phyloP scores from a whole-genome alignment of 2,888 invertebrate species.

The Stenoptilia bipunctidactyla region DNA sequence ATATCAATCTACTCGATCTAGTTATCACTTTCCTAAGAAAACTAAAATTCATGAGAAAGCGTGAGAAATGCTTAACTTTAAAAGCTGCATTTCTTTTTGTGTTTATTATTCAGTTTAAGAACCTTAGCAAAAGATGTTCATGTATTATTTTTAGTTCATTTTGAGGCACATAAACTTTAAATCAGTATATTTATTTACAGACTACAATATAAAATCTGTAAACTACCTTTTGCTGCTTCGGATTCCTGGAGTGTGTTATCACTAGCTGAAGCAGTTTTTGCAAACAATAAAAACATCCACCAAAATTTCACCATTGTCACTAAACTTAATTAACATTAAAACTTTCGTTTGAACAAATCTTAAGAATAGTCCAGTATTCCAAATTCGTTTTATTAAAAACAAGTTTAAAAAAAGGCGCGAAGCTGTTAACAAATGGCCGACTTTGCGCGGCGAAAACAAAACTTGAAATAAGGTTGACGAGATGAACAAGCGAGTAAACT shows the following conservation, averaged over 20 bases:
- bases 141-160: no score
- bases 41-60: no score
- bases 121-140: no score
- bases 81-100: no score
- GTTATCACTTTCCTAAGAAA: no score
- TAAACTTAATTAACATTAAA: conserved; percentile 47
- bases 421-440: conserved; percentile 22
- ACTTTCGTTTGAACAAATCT: conserved; percentile 21
- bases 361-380: conserved; percentile 2
- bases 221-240: conserved; percentile 53
- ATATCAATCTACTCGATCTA: no score
- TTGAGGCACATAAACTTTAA: no score
- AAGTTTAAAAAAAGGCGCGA: conserved; percentile 3
- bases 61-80: no score
- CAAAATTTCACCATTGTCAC: conserved; percentile 63
- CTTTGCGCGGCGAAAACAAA: conserved; percentile 39
- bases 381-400: no score
- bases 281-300: conserved; percentile 64
- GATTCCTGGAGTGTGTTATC: conserved; percentile 46
- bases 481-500: conserved; percentile 48
- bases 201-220: no score
- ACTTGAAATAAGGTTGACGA: conserved; percentile 47
- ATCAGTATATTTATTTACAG: no score
- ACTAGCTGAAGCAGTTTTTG: conserved; percentile 57
- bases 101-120: no score